Base-by-base conservation (phyloP, 2,113 vertebrate species). In the Pardalotus punctatus region DNA sequence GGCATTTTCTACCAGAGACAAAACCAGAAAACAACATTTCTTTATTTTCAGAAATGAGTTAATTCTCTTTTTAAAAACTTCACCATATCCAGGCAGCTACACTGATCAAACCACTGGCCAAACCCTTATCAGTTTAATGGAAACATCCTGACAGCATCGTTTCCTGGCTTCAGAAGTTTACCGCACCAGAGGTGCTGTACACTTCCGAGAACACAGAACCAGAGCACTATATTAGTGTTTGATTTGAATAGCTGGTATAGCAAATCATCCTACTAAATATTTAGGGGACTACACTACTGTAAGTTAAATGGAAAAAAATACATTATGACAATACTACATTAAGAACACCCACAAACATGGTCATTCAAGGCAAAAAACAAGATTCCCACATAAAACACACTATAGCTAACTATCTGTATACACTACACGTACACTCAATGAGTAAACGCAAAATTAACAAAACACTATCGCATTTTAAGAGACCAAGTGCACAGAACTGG, bases 401-500 rank as follows among this genome's bases (percentile, higher is more conserved):
- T 14, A 36, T 0, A 83, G 33, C 6, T 61, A 45, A 12, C 10
- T 7, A 20, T 12, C 22, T 10, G 16, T 9, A 64, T 5, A 47
- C 5, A 36, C 29, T 28, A 15, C 0, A 9, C 1, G 21, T 3
- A 17, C 5, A 31, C 4, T 43, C 27, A 45, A 48, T 0, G 4
- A 51, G 14, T 29, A 72, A 64, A 79, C 2, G 1, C 31, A 31
- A 51, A 67, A 61, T 10, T 43, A 45, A 60, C 62, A 53, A 29
- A 31, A 10, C 51, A 51, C 20, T 3, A 13, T 8, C 31, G 1
- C n/a, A 23, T 48, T 69, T 76, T 40, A 79, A 57, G 33, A 65
- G 28, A 25, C 9, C 48, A 45, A 43, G 78, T 10, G 21, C 45
- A 48, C 0, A 57, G 42, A 47, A 25, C 10, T 6, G 42, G 12